These are phyloP conservation scores for Oscheius myriophilus DNA, from an alignment of 2,888 invertebrate genomes.

Conservation along the genomic window DNA sequence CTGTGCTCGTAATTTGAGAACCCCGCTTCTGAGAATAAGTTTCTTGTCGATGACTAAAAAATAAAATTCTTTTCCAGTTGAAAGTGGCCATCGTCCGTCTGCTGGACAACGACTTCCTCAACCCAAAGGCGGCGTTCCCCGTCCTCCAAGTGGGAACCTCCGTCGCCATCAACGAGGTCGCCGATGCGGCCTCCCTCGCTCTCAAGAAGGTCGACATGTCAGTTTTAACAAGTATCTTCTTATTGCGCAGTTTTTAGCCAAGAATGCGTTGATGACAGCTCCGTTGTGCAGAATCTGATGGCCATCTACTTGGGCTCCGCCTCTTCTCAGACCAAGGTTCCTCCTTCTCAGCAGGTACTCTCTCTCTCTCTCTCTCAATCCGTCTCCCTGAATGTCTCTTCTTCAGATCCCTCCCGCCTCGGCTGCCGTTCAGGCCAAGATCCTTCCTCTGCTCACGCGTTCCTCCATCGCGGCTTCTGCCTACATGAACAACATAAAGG, in stretches of 20 bases:
- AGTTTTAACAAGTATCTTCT: not conserved
- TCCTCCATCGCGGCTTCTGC: conserved; percentile 41
- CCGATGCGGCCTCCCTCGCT: conserved; percentile 40
- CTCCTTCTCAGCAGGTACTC: conserved; percentile 6
- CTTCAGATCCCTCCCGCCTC: conserved; percentile 17
- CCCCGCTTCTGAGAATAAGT: not conserved
- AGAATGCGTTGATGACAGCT: conserved; percentile 28
- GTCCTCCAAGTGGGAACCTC: conserved; percentile 38
- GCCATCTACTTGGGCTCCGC: conserved; percentile 40
- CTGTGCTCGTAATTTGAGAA: too few species aligned
- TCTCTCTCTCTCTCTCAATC: not conserved
- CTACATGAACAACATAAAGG: conserved; percentile 52
- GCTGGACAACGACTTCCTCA: conserved; percentile 37
- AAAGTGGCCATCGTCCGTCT: conserved; percentile 39
- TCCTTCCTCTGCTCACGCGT: conserved; percentile 37
- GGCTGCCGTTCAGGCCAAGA: conserved; percentile 27
- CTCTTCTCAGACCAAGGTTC: conserved; percentile 12
- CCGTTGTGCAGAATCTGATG: conserved; percentile 38
- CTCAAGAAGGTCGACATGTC: conserved; percentile 47
- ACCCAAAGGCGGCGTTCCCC: conserved; percentile 38
- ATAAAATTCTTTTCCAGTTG: conserved; percentile 26
- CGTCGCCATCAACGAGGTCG: conserved; percentile 40
- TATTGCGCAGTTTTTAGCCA: not conserved
- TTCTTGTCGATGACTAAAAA: not conserved
- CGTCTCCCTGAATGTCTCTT: not conserved